A percentile compares a stretch with the other conserved stretches of the same genome.
Evolutionary conservation across 2,888 invertebrate genomes (phyloP).

Genomic region (Apamea sordens): DNA sequence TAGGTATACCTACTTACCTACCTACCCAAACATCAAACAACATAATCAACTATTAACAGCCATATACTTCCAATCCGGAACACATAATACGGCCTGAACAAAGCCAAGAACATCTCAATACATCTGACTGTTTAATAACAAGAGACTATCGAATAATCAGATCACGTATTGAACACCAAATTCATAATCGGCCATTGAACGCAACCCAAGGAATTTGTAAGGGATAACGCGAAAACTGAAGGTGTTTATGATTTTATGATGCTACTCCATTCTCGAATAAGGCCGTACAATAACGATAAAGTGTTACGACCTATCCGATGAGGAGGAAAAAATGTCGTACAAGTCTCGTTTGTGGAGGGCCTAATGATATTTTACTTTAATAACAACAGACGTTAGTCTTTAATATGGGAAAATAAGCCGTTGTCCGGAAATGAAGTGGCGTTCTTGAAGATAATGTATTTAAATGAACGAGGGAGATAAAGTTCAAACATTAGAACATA

Average conservation of each 20-base stretch:
- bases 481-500: not conserved
- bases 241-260: slow-evolving; percentile 87
- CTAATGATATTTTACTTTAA: slow-evolving; percentile 82
- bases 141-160: slow-evolving; percentile 69
- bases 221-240: slow-evolving; percentile 79
- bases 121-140: slow-evolving; percentile 66
- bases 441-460: slow-evolving; percentile 17
- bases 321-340: slow-evolving; percentile 79
- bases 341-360: slow-evolving; percentile 71
- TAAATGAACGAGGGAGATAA: slow-evolving; percentile 28
- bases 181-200: slow-evolving; percentile 80
- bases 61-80: not conserved
- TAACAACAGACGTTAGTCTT: slow-evolving; percentile 70
- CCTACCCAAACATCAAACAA: not conserved
- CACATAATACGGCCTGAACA: slow-evolving; percentile 27
- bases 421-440: slow-evolving; percentile 41
- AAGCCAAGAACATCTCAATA: slow-evolving; percentile 45
- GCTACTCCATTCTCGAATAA: slow-evolving; percentile 82
- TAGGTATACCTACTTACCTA: not conserved
- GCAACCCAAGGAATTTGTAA: slow-evolving; percentile 78
- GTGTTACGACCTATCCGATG: slow-evolving; percentile 78
- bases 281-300: slow-evolving; percentile 86
- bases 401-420: slow-evolving; percentile 51
- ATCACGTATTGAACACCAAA: slow-evolving; percentile 79
- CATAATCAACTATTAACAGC: slow-evolving; percentile 6